phyloP scores from a whole-genome alignment of 64 coral and sea anemone genomes.

The Platygyra sinensis region DNA sequence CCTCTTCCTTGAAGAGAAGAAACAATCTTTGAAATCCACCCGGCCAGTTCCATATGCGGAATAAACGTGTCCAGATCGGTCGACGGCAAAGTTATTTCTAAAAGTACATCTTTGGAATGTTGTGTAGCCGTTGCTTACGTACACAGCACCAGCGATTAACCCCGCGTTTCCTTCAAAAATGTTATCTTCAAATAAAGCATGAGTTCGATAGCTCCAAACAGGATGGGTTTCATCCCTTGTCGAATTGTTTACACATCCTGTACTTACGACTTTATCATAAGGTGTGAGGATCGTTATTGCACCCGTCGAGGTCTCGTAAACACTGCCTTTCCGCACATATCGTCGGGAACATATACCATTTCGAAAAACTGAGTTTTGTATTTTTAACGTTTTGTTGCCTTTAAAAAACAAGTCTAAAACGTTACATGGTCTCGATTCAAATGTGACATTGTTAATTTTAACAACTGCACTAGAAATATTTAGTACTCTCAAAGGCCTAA shows the following conservation, averaged over 20 bases:
- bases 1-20: neutral
- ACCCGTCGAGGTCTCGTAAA: neutral
- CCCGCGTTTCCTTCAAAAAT: neutral
- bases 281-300: neutral
- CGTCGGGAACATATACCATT: neutral
- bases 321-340: neutral
- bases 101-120: constrained; percentile 25
- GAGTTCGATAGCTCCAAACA: neutral
- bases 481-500: neutral
- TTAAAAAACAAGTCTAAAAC: neutral
- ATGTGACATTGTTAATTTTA: neutral
- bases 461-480: neutral
- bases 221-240: neutral
- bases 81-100: constrained; percentile 34
- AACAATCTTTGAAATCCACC: constrained; percentile 2
- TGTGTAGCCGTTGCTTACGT: constrained; percentile 26
- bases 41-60: constrained; percentile 31
- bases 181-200: neutral
- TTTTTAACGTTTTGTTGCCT: neutral
- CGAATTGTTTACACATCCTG: neutral
- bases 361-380: neutral
- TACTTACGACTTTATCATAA: neutral
- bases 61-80: constrained; percentile 4
- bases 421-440: neutral
- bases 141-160: neutral